These are phyloP conservation scores for Leucophenga montana DNA, from an alignment of 2,888 invertebrate genomes.

Conservation along the genomic window DNA sequence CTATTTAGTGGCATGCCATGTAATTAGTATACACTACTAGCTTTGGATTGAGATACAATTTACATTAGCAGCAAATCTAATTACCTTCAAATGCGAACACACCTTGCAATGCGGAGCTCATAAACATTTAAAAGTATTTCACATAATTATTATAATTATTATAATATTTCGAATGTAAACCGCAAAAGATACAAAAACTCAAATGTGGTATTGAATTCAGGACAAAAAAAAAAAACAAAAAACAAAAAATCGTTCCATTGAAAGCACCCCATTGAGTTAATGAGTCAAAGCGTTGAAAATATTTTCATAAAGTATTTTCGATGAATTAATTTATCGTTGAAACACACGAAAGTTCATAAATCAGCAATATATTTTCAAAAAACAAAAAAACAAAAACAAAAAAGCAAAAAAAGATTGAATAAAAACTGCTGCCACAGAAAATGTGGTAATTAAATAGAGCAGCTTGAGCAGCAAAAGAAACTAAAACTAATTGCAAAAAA, in stretches of 20 bases:
- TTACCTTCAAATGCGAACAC: constrained; percentile 18
- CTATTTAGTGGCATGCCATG: too few species aligned
- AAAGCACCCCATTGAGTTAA: constrained; percentile 60
- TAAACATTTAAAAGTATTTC: background rate
- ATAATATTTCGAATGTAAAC: background rate
- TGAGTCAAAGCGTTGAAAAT: constrained; percentile 62
- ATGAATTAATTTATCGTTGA: constrained; percentile 54
- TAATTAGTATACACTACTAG: too few species aligned
- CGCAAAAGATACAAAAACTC: too few species aligned
- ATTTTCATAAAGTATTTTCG: constrained; percentile 53
- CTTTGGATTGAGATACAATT: too few species aligned
- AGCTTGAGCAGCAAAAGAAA: background rate
- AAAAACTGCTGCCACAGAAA: background rate
- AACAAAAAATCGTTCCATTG: constrained; percentile 45
- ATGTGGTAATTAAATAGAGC: constrained; percentile 3
- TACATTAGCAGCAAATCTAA: background rate
- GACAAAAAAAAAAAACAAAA: background rate
- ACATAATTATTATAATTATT: too few species aligned
- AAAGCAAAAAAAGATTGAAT: background rate
- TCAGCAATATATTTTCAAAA: constrained; percentile 33
- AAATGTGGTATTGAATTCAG: background rate
- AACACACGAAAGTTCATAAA: constrained; percentile 51
- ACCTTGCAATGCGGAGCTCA: background rate
- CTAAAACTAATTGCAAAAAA: constrained; percentile 30
- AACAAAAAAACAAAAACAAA: background rate